Evolutionary conservation across 2,113 vertebrate genomes (phyloP), one percentile per base, ranked within the genome.

Genomic region (Poecilia latipinna): DNA sequence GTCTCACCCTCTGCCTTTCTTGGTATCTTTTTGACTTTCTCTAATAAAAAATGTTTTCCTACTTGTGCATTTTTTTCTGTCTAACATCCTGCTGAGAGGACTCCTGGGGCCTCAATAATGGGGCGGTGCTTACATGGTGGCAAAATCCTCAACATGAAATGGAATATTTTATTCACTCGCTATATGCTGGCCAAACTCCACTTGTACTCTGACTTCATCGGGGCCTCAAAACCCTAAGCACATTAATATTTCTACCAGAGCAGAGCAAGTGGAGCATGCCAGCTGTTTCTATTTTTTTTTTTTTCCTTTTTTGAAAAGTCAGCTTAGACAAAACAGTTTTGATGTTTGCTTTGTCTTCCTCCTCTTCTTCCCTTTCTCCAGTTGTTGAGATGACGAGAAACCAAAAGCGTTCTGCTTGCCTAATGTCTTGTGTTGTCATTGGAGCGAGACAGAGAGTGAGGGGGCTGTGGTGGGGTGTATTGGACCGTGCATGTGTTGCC

Each of bases 1-100:
- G 98, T 99, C 33, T 99, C 98, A 0, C 98, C 98, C 0, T 99
- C 98, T 17, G 97, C 98, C 82, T 99, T 99, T 82, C 95, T 99
- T 77, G 98, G 98, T 99, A 90, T 83, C 60, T 24, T 1, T 61
- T 35, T 37, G 61, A 24, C 35, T 61, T 54, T 22, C 28, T 19
- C 5, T 12, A 28, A n/a, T 57, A 24, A 35, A 35, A 74, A 22
- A 19, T 83, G 12, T 62, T 67, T 44, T 42, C n/a, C 54, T 15
- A 24, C 5, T 28, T 12, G 12, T 15, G 28, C 6, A 51, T 17
- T 35, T 17, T 32, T 51, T 42, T 12, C 57, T 12, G 42, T 48
- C 1, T 66, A 0, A 42, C 63, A 61, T 70, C 70, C 65, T 22
- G 6, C 39, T 44, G 65, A 75, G 62, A 61, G 8, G 39, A 69